A percentile compares a stretch with the other conserved stretches of the same genome.
These are phyloP conservation scores for Oryzias celebensis DNA, from an alignment of 2,113 vertebrate species.

Conservation along the genomic window DNA sequence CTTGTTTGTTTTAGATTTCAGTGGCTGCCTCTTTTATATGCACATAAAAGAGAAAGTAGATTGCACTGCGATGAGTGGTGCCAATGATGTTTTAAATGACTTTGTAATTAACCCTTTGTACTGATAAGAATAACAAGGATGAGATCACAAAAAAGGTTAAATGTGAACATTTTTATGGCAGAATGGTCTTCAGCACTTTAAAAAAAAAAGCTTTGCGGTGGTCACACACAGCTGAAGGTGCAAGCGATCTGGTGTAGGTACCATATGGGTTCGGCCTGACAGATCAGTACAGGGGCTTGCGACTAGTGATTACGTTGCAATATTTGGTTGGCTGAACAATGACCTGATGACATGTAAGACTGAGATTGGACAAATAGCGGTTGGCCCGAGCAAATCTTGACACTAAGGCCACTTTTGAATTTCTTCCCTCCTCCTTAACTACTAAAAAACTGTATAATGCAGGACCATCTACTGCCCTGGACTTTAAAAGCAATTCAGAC, in stretches of 20 bases:
- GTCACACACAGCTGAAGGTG: slow-evolving; percentile 18
- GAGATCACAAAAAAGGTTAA: slow-evolving; percentile 25
- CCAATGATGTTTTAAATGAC: slow-evolving; percentile 42
- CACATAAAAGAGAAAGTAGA: slow-evolving; percentile 53
- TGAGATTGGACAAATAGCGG: too few relatives aligned
- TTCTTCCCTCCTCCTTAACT: too few relatives aligned
- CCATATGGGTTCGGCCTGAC: too few relatives aligned
- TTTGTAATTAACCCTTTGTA: slow-evolving; percentile 32
- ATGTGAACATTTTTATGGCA: slow-evolving; percentile 7
- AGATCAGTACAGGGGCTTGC: too few relatives aligned
- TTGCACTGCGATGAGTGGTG: slow-evolving; percentile 15
- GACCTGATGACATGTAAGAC: too few relatives aligned
- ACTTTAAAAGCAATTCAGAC: too few relatives aligned
- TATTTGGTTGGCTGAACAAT: too few relatives aligned
- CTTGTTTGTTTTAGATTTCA: slow-evolving; percentile 54
- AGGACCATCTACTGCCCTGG: too few relatives aligned
- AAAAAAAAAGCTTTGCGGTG: slow-evolving; percentile 12
- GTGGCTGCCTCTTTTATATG: slow-evolving; percentile 47
- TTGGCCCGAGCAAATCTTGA: too few relatives aligned
- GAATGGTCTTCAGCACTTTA: not conserved
- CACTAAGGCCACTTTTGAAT: too few relatives aligned
- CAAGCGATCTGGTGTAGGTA: slow-evolving; percentile 28
- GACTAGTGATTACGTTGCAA: too few relatives aligned
- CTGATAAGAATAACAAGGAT: slow-evolving; percentile 30
- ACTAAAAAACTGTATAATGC: too few relatives aligned